A percentile compares a stretch with the other conserved stretches of the same genome.
Conservation (phyloP, 2,888 invertebrate genomes). For the Drosophila paranaensis region DNA sequence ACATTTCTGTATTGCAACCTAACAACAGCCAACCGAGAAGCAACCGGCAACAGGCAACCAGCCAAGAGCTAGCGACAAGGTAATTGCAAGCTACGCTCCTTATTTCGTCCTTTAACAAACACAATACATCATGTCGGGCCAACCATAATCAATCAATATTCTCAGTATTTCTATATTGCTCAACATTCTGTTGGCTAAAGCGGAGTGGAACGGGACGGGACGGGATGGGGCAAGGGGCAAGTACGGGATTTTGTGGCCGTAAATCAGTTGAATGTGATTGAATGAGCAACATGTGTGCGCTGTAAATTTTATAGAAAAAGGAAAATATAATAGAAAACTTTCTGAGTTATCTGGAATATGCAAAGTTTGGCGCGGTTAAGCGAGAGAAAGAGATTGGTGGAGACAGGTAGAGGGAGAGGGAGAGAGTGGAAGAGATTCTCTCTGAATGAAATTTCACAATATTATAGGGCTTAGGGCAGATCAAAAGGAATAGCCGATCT, state of each 20-base stretch:
- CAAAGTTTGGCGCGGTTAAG: not conserved
- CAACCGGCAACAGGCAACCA: slow-evolving; percentile 5
- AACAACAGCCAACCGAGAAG: not conserved
- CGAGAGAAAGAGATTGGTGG: not conserved
- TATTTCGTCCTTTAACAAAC: slow-evolving; percentile 33
- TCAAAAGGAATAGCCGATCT: too few species aligned
- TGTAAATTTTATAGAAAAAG: not conserved
- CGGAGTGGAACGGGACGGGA: not conserved
- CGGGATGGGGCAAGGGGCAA: too few species aligned
- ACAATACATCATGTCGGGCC: slow-evolving; percentile 67
- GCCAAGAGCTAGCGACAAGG: slow-evolving; percentile 44
- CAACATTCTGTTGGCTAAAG: not conserved
- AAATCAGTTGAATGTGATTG: slow-evolving; percentile 36
- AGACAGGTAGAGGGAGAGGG: not conserved
- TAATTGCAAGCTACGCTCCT: slow-evolving; percentile 60
- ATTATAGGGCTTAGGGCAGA: too few species aligned
- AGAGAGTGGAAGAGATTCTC: not conserved
- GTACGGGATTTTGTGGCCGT: slow-evolving; percentile 6
- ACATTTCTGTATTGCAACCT: slow-evolving; percentile 36
- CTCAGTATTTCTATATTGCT: slow-evolving; percentile 43
- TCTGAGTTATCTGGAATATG: not conserved
- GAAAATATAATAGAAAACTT: not conserved
- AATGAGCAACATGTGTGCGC: slow-evolving; percentile 39
- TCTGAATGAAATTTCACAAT: not conserved
- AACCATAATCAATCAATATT: slow-evolving; percentile 72